Evolutionary conservation across 1,140 invertebrate genomes (phyloP).

Genomic region (Atta cephalotes): DNA sequence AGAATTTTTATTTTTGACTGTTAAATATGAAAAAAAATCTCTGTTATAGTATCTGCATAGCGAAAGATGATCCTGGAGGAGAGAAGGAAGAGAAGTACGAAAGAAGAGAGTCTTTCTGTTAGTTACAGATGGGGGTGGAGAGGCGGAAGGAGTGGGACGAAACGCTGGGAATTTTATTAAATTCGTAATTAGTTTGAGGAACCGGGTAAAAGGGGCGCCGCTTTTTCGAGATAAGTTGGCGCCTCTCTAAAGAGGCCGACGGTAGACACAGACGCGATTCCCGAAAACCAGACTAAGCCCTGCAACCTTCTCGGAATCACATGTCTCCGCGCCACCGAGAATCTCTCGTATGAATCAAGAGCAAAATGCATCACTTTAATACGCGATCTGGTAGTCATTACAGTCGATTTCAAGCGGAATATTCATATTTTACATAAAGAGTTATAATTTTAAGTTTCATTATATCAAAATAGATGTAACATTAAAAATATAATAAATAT

Average conservation of each 20-base stretch:
- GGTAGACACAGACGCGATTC: slow-evolving; percentile 76
- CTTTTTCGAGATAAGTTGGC: slow-evolving; percentile 77
- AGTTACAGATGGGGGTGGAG: background rate
- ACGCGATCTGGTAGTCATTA: slow-evolving; percentile 19
- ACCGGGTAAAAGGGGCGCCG: slow-evolving; percentile 76
- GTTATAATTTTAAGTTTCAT: background rate
- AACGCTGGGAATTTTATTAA: slow-evolving; percentile 78
- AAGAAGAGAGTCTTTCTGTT: slow-evolving; percentile 53
- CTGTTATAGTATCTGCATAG: slow-evolving; percentile 10
- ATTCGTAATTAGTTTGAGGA: slow-evolving; percentile 82
- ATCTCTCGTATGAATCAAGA: slow-evolving; percentile 34
- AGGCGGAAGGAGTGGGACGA: background rate
- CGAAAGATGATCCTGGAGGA: slow-evolving; percentile 26
- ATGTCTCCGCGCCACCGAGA: slow-evolving; percentile 18
- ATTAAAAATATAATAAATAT: background rate
- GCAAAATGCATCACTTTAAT: slow-evolving; percentile 35
- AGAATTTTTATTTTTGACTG: background rate
- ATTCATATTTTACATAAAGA: background rate
- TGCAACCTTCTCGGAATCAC: slow-evolving; percentile 56
- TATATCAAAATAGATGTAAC: background rate
- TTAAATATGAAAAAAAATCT: slow-evolving; percentile 7
- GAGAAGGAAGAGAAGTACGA: background rate
- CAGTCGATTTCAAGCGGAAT: background rate
- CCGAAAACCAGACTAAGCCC: slow-evolving; percentile 75
- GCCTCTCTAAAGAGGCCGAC: slow-evolving; percentile 72